Conservation (phyloP, 2,888 invertebrate genomes). For the Zygaena filipendulae region DNA sequence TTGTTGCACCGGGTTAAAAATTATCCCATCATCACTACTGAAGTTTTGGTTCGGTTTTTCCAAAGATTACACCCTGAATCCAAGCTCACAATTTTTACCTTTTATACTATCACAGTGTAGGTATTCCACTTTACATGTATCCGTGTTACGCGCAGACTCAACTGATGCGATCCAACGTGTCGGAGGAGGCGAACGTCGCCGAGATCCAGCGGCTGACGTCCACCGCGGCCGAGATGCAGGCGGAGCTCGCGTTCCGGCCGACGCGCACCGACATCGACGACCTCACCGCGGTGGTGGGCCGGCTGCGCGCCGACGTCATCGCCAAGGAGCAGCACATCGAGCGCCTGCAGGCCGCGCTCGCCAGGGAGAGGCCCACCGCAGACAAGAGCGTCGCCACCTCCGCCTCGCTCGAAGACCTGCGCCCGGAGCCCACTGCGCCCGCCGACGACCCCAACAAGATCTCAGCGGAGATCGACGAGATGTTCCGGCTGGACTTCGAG, state of each 20-base stretch:
- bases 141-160: too few species aligned
- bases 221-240: conserved; percentile 59
- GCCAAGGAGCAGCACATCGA: conserved; percentile 27
- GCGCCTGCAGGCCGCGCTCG: conserved; percentile 21
- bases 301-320: conserved; percentile 35
- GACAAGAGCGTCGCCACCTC: conserved; percentile 22
- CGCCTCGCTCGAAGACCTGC: conserved; percentile 26
- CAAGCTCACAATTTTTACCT: too few species aligned
- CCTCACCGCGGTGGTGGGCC: conserved; percentile 50
- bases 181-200: conserved; percentile 67
- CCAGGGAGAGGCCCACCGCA: conserved; percentile 20
- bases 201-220: conserved; percentile 66
- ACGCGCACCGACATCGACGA: conserved; percentile 68
- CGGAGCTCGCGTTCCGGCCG: conserved; percentile 69
- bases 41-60: too few species aligned
- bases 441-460: conserved; percentile 38
- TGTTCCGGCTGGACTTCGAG: conserved; percentile 55
- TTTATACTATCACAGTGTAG: too few species aligned
- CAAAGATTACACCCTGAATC: too few species aligned
- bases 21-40: too few species aligned
- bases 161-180: conserved; percentile 47
- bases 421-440: conserved; percentile 17
- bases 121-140: too few species aligned
- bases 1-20: too few species aligned
- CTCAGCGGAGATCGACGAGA: conserved; percentile 55